Evolutionary conservation across 2,113 vertebrate species (phyloP), one percentile per base, ranked within the genome.

Genomic region (Rhipidura dahli): DNA sequence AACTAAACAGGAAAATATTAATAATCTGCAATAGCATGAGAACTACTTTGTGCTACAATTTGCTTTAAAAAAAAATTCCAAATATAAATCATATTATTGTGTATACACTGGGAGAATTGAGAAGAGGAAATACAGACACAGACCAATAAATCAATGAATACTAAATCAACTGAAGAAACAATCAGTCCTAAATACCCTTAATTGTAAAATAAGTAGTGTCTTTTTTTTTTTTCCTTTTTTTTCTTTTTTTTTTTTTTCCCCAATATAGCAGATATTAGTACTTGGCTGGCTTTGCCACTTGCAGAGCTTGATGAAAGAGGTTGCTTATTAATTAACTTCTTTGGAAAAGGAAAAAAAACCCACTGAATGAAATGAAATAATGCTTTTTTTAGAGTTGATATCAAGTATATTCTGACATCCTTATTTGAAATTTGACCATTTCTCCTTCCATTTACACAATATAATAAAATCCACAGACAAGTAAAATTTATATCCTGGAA

Each of bases 151-250:
- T 82, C 27, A 64, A 49, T 85, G 88, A 79, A 33, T 85, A 57
- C 19, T 76, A 70, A 87, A 91, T 94, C 54, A 83, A 37, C 19
- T 45, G 65, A 80, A 85, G 69, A 85, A 92, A 64, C 49, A 84
- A 63, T 93, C 42, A 42, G n/a, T 85, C 28, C 35, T 94, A 76
- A 95, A 72, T 69, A 61, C 11, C 14, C 31, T 69, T 83, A 85
- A 93, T 80, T 89, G 40, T 65, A 70, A 93, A 95, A 82, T 0
- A 7, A 82, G 26, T 51, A 7, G 8, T 90, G 83, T 86, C 1
- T 40, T 73, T 83, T 84, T 79, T 5, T 14, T 11, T 18, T 83
- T 75, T 39, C 40, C 50, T 79, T 40, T 63, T 80, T 51, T 30
- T 10, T 84, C 4, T 51, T 30, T 13, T 78, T 5, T 54, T 75